Evolutionary conservation across 2,797 vertebrate species (phyloP).

Genomic region (Simalia tracyae): DNA sequence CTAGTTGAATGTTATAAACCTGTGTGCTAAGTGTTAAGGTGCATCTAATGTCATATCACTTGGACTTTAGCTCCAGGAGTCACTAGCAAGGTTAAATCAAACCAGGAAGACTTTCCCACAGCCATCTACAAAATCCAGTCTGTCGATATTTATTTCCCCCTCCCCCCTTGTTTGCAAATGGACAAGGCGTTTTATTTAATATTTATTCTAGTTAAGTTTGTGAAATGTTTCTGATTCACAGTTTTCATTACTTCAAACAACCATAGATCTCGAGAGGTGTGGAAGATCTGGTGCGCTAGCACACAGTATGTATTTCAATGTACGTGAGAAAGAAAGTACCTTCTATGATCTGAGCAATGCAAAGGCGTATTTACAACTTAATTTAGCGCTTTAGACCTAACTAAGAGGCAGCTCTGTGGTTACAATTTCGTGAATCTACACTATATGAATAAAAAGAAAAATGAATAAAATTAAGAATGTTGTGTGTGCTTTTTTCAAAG

Average conservation of each 20-base stretch:
- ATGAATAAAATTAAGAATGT: background rate
- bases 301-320: background rate
- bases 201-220: slow-evolving; percentile 38
- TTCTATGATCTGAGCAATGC: background rate
- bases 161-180: background rate
- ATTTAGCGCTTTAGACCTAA: background rate
- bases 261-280: background rate
- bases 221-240: background rate
- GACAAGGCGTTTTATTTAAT: slow-evolving; percentile 48
- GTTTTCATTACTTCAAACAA: background rate
- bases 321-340: background rate
- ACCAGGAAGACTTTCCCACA: background rate
- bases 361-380: background rate
- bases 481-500: background rate
- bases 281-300: background rate
- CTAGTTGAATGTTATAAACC: background rate
- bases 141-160: slow-evolving; percentile 39
- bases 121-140: background rate
- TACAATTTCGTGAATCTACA: background rate
- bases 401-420: background rate
- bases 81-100: background rate
- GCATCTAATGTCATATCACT: background rate
- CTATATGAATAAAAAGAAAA: slow-evolving; percentile 9
- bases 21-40: background rate
- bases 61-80: background rate